A percentile compares a stretch with the other conserved stretches of the same genome.
Evolutionary conservation across 1,140 invertebrate genomes (phyloP).

Genomic region (Micrasema longulum): DNA sequence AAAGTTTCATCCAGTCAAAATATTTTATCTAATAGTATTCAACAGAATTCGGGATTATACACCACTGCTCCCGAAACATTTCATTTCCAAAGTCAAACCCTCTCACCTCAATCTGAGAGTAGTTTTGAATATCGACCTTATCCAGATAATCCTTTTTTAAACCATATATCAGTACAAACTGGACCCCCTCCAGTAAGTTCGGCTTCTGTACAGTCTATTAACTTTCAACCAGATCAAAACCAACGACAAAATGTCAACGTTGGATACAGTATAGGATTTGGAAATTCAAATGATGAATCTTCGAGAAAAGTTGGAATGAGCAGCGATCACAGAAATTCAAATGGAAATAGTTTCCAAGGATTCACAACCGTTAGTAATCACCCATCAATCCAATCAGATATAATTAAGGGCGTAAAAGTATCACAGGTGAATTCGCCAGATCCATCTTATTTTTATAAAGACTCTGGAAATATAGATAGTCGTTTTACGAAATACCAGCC

Average conservation of each 20-base stretch:
- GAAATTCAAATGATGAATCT: slow-evolving; percentile 42
- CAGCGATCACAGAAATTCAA: slow-evolving; percentile 41
- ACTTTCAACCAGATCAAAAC: slow-evolving; percentile 62
- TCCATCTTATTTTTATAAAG: slow-evolving; percentile 40
- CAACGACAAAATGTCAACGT: slow-evolving; percentile 59
- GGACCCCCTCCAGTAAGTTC: slow-evolving; percentile 32
- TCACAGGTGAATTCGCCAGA: slow-evolving; percentile 49
- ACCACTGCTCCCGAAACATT: slow-evolving; percentile 57
- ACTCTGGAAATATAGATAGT: slow-evolving; percentile 36
- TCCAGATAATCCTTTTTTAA: slow-evolving; percentile 55
- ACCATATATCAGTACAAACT: slow-evolving; percentile 57
- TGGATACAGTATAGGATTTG: slow-evolving; percentile 54
- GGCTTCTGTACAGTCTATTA: slow-evolving; percentile 50
- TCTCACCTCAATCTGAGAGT: slow-evolving; percentile 37
- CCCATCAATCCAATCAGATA: slow-evolving; percentile 32
- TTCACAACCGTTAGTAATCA: slow-evolving; percentile 43
- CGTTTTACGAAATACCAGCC: not conserved
- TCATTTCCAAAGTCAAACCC: slow-evolving; percentile 33
- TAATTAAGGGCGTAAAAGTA: slow-evolving; percentile 50
- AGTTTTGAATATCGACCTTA: slow-evolving; percentile 49
- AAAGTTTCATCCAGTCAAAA: slow-evolving; percentile 53
- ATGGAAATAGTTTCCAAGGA: slow-evolving; percentile 34
- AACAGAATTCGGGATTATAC: slow-evolving; percentile 55
- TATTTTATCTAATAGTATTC: slow-evolving; percentile 55
- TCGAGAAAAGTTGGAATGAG: slow-evolving; percentile 33